Percentiles rank a stretch among this genome's conserved stretches.
Conservation (phyloP, 2,113 vertebrate species). For the Gymnobelideus leadbeateri region DNA sequence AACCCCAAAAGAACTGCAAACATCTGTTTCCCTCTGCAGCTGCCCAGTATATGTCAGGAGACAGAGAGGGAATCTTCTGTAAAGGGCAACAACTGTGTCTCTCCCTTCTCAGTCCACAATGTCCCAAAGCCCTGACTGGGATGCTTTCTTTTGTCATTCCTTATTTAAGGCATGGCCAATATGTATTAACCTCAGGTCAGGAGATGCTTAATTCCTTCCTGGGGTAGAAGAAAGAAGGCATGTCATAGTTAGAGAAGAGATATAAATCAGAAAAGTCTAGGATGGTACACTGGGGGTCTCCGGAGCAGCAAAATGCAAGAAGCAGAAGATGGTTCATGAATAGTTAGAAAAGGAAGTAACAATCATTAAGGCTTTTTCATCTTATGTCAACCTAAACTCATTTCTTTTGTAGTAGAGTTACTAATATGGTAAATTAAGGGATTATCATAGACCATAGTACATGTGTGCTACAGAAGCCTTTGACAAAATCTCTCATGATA, state of each 20-base stretch:
- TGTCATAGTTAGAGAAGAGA: neutral
- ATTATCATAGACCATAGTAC: neutral
- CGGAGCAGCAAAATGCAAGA: neutral
- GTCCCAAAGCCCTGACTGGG: neutral
- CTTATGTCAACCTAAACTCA: neutral
- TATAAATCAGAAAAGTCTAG: neutral
- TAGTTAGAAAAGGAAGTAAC: neutral
- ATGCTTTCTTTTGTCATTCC: neutral
- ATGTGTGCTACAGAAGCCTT: neutral
- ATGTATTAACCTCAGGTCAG: neutral
- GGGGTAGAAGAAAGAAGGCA: neutral
- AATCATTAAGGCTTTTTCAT: neutral
- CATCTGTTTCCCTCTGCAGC: neutral
- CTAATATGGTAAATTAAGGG: neutral
- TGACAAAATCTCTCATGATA: neutral
- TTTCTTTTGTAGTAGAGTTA: neutral
- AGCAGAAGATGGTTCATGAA: neutral
- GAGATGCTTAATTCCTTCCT: neutral
- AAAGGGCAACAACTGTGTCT: neutral
- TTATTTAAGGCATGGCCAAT: neutral
- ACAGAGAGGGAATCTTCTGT: neutral
- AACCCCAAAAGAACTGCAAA: neutral
- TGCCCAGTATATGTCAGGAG: neutral
- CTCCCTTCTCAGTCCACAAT: neutral
- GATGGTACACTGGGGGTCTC: neutral